Percentiles rank a stretch among this genome's conserved stretches.
phyloP scores from a whole-genome alignment of 2,113 vertebrate genomes.

The Synodontis membranacea region DNA sequence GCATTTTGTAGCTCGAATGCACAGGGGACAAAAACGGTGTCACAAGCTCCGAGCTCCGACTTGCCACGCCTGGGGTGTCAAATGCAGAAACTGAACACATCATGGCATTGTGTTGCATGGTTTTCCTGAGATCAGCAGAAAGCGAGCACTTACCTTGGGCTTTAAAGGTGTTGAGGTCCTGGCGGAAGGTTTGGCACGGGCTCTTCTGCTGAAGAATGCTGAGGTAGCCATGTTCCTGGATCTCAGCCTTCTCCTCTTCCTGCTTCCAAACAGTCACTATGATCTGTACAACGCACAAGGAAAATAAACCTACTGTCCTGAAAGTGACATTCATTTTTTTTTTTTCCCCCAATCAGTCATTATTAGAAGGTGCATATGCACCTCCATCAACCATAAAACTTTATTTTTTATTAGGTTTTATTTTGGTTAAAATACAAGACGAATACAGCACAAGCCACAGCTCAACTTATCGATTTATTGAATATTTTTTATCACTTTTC shows the following conservation, averaged over 20 bases:
- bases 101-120: neutral
- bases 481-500: too few species aligned
- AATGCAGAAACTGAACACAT: neutral
- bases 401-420: neutral
- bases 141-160: slow-evolving; percentile 75
- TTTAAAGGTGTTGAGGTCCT: slow-evolving; percentile 83
- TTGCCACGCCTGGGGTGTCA: neutral
- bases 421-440: neutral
- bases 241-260: slow-evolving; percentile 77
- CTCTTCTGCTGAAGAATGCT: slow-evolving; percentile 80
- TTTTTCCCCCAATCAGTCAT: too few species aligned
- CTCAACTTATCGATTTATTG: neutral
- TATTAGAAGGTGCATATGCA: neutral
- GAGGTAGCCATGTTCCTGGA: slow-evolving; percentile 81
- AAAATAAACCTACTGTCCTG: neutral
- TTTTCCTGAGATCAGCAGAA: neutral
- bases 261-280: slow-evolving; percentile 84
- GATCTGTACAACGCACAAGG: slow-evolving; percentile 66
- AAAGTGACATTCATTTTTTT: neutral
- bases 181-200: slow-evolving; percentile 79
- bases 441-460: neutral
- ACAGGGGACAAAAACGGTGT: neutral
- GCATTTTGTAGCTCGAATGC: neutral
- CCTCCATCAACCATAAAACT: neutral
- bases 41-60: too few species aligned